Conservation (phyloP, 1,140 invertebrate genomes). For the Heliconius himera region DNA sequence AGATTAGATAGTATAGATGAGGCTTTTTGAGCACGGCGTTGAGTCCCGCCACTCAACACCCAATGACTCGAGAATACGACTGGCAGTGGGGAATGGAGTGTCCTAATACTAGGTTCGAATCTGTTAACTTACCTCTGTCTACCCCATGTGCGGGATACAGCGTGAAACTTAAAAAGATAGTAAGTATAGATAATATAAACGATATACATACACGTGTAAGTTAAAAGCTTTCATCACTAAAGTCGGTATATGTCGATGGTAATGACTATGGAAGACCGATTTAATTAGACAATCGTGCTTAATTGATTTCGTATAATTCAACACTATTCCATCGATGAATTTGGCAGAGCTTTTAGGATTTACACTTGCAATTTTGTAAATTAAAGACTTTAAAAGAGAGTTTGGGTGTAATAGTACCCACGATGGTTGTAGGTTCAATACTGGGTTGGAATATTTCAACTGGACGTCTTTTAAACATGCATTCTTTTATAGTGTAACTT, state of each 20-base stretch:
- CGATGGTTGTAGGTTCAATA: too few species aligned
- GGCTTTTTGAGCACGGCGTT: too few species aligned
- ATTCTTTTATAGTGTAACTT: too few species aligned
- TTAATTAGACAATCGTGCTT: slow-evolving; percentile 9
- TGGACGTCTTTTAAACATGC: too few species aligned
- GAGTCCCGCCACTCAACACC: neutral
- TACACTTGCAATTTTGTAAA: neutral
- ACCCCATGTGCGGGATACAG: neutral
- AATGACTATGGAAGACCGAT: slow-evolving; percentile 5
- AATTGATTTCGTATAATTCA: neutral
- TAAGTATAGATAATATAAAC: too few species aligned
- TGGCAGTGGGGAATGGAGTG: neutral
- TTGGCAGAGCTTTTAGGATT: neutral
- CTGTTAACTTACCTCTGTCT: neutral
- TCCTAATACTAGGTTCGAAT: neutral
- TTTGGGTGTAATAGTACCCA: too few species aligned
- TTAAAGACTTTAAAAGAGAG: neutral
- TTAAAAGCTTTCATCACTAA: too few species aligned
- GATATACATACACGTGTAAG: too few species aligned
- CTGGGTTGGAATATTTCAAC: too few species aligned
- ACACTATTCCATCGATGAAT: neutral
- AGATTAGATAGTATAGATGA: too few species aligned
- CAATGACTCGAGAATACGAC: neutral
- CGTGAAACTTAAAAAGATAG: neutral
- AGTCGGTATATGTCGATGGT: neutral